These are phyloP conservation scores for Lycorma delicatula DNA, from an alignment of 1,140 invertebrate species.

Conservation along the genomic window DNA sequence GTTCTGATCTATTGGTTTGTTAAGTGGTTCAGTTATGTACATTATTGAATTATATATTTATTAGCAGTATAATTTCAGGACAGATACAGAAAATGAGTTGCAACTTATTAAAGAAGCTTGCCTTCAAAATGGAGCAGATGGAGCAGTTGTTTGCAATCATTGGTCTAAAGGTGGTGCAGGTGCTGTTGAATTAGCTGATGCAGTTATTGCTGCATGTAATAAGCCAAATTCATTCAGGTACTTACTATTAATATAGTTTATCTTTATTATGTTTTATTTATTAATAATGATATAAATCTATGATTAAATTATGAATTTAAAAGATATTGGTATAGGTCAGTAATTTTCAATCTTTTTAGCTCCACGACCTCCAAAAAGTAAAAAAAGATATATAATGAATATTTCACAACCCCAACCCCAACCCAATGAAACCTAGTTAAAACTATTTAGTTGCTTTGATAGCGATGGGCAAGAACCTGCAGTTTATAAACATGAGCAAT, in stretches of 20 bases:
- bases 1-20: too few relatives aligned
- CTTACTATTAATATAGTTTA: background rate
- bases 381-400: too few relatives aligned
- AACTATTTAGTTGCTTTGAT: too few relatives aligned
- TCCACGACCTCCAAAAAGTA: too few relatives aligned
- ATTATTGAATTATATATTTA: too few relatives aligned
- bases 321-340: background rate
- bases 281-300: background rate
- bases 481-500: too few relatives aligned
- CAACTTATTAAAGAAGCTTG: conserved; percentile 67
- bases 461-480: too few relatives aligned
- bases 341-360: too few relatives aligned
- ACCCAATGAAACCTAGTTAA: too few relatives aligned
- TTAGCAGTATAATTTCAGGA: too few relatives aligned
- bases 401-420: too few relatives aligned
- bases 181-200: conserved; percentile 74
- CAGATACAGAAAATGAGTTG: conserved; percentile 80
- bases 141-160: conserved; percentile 80
- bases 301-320: background rate
- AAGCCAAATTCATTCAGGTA: conserved; percentile 35
- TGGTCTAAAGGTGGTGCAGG: conserved; percentile 88
- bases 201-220: conserved; percentile 70
- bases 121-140: conserved; percentile 57
- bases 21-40: too few relatives aligned
- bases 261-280: background rate